Evolutionary conservation across 2,113 vertebrate genomes (phyloP).

Genomic region (Pholis gunnellus): DNA sequence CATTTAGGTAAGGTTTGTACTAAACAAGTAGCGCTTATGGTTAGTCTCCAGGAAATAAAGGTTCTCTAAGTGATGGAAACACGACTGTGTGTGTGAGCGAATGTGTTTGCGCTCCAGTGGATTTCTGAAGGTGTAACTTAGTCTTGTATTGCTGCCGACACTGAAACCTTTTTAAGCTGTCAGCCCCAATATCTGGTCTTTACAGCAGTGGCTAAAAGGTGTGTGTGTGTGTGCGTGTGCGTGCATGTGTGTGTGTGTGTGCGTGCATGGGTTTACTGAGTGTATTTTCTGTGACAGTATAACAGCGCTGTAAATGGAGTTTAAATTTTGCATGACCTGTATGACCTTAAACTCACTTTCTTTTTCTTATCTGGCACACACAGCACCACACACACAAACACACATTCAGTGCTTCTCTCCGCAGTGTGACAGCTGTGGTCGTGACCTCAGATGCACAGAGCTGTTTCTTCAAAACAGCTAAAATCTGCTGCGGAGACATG

Average conservation of each 20-base stretch:
- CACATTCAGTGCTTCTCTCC: slow-evolving; percentile 7
- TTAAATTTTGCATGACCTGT: slow-evolving; percentile 61
- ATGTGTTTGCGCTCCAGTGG: slow-evolving; percentile 22
- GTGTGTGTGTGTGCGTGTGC: slow-evolving; percentile 22
- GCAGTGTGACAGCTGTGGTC: slow-evolving; percentile 67
- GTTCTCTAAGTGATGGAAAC: not conserved
- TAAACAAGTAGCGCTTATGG: not conserved
- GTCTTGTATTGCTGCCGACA: slow-evolving; percentile 36
- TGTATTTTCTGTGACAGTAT: slow-evolving; percentile 45
- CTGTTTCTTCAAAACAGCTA: slow-evolving; percentile 58
- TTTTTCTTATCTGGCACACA: slow-evolving; percentile 15
- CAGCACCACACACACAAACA: not conserved
- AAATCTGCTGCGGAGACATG: slow-evolving; percentile 37
- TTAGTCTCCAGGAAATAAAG: not conserved
- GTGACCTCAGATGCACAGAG: slow-evolving; percentile 56
- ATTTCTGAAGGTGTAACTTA: slow-evolving; percentile 57
- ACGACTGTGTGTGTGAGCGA: not conserved
- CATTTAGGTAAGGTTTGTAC: not conserved
- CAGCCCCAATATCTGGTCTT: slow-evolving; percentile 62
- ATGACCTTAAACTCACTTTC: slow-evolving; percentile 47
- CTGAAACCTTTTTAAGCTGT: slow-evolving; percentile 74
- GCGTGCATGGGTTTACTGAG: slow-evolving; percentile 40
- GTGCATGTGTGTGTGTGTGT: slow-evolving; percentile 11
- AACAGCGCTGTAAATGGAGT: slow-evolving; percentile 59
- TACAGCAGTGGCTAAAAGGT: slow-evolving; percentile 38